Percentiles rank a stretch among this genome's conserved stretches.
Evolutionary conservation across 1,140 invertebrate genomes (phyloP).

Genomic region (Aphelinus atriplicis): DNA sequence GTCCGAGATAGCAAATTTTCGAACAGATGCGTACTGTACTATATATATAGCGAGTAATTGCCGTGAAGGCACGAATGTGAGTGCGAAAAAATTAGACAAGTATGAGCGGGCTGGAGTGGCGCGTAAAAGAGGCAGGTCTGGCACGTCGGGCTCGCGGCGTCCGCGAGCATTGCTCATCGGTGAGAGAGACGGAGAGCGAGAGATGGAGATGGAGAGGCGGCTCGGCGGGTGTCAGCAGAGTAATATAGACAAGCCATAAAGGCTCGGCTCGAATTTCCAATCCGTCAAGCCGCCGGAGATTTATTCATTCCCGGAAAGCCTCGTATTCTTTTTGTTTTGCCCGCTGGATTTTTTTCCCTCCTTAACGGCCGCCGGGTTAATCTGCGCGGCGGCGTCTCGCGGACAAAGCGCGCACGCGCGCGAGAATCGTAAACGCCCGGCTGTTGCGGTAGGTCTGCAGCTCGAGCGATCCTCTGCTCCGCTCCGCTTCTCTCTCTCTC

Average conservation of each 20-base stretch:
- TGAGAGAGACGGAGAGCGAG: no score
- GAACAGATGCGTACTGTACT: no score
- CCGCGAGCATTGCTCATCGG: no score
- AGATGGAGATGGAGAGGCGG: no score
- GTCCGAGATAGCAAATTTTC: no score
- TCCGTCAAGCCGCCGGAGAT: slow-evolving; percentile 11
- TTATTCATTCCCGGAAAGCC: slow-evolving; percentile 21
- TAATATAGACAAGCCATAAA: slow-evolving; percentile 24
- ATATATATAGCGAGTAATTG: no score
- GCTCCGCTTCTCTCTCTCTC: slow-evolving; percentile 10
- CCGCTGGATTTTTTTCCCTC: neutral
- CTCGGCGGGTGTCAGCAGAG: slow-evolving; percentile 1
- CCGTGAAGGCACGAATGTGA: no score
- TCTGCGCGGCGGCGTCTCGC: neutral
- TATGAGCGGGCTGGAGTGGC: neutral
- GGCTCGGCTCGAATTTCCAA: slow-evolving; percentile 15
- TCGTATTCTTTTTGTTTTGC: slow-evolving; percentile 22
- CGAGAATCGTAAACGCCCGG: slow-evolving; percentile 19
- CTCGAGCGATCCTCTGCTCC: neutral
- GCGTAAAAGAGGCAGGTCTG: neutral
- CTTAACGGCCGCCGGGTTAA: neutral
- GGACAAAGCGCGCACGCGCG: neutral
- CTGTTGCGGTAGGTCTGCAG: neutral
- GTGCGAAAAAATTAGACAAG: no score
- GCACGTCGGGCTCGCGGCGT: neutral